phyloP scores from a whole-genome alignment of 2,113 vertebrate genomes.

The Dasyornis broadbenti region DNA sequence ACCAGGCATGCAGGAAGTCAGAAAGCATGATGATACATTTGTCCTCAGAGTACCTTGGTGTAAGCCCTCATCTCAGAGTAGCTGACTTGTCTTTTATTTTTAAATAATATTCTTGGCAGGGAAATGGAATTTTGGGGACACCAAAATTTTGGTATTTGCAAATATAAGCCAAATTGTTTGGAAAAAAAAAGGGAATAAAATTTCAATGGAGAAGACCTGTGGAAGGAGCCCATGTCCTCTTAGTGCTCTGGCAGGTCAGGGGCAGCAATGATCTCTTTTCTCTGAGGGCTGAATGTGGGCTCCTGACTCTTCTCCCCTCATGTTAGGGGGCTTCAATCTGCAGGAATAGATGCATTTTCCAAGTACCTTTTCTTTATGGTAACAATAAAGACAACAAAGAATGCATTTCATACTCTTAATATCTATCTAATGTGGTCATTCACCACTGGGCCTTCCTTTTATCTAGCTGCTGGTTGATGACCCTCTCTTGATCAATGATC shows the following conservation, averaged over 20 bases:
- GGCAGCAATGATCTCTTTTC: not conserved
- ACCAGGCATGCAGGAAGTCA: not conserved
- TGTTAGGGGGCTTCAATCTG: not conserved
- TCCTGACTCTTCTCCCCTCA: not conserved
- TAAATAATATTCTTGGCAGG: not conserved
- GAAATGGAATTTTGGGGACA: not conserved
- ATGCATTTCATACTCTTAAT: slow-evolving; percentile 25
- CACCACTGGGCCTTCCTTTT: slow-evolving; percentile 45
- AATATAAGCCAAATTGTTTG: not conserved
- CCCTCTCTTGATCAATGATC: slow-evolving; percentile 40
- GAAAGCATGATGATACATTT: not conserved
- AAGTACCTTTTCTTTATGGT: not conserved
- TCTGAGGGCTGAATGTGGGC: not conserved
- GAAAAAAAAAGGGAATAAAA: not conserved
- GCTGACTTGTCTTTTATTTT: not conserved
- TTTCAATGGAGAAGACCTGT: not conserved
- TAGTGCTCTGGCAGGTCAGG: not conserved
- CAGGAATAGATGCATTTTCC: not conserved
- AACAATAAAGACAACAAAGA: slow-evolving; percentile 32
- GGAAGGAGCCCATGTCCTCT: not conserved
- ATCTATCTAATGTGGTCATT: slow-evolving; percentile 29
- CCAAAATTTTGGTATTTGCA: not conserved
- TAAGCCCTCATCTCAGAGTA: not conserved
- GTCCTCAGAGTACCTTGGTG: not conserved
- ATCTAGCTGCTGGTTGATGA: slow-evolving; percentile 49